Conservation (phyloP, 2,888 invertebrate species). For the Polymixis flavicincta region DNA sequence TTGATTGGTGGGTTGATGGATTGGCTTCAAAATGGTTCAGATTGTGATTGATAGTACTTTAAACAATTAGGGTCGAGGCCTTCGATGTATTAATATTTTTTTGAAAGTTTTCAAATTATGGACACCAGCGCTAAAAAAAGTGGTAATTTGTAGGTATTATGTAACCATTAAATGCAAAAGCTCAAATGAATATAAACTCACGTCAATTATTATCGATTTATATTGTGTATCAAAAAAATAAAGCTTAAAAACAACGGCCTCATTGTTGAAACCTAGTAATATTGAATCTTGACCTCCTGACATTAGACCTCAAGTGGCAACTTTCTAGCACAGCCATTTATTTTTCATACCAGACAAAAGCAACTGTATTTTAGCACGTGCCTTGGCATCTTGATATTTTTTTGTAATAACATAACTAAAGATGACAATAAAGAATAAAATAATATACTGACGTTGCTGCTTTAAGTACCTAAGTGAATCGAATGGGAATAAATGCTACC, state of each 20-base stretch:
- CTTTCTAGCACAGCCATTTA: conserved; percentile 54
- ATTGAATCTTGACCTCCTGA: conserved; percentile 61
- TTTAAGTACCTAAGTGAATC: not conserved
- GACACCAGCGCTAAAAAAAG: too few species aligned
- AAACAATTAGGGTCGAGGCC: too few species aligned
- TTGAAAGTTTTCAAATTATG: too few species aligned
- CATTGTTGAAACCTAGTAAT: conserved; percentile 39
- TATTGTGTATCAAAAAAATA: conserved; percentile 7
- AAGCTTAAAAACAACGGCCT: conserved; percentile 25
- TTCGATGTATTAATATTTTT: not conserved
- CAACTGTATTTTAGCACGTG: conserved; percentile 26
- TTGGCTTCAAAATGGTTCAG: too few species aligned
- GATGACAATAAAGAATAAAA: not conserved
- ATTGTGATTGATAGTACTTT: too few species aligned
- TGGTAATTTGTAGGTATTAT: not conserved
- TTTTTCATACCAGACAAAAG: conserved; percentile 9
- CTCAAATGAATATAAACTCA: not conserved
- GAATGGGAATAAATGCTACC: not conserved
- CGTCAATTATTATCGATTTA: not conserved
- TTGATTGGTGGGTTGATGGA: too few species aligned
- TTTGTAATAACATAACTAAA: not conserved
- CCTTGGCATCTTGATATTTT: not conserved
- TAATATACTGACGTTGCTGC: not conserved
- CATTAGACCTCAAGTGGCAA: conserved; percentile 49
- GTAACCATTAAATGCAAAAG: not conserved